phyloP scores from a whole-genome alignment of 2,113 vertebrate genomes.

The Calonectris borealis region DNA sequence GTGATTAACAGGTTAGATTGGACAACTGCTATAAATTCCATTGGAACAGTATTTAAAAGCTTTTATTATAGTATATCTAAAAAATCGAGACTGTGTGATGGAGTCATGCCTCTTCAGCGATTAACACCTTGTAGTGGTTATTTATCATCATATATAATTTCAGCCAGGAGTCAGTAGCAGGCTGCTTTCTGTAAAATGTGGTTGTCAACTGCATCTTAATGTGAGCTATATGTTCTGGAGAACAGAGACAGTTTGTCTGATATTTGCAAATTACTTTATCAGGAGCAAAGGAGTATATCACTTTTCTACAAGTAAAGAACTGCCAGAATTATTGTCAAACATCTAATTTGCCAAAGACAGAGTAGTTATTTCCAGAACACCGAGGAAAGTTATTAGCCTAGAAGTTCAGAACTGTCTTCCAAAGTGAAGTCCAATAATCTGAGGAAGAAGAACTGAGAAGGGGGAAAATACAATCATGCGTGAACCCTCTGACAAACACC shows the following conservation, averaged over 20 bases:
- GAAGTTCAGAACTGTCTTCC: background rate
- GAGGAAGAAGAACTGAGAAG: background rate
- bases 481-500: background rate
- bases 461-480: rapidly evolving
- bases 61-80: background rate
- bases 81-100: background rate
- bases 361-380: background rate
- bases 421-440: background rate
- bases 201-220: background rate
- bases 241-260: background rate
- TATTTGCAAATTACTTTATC: background rate
- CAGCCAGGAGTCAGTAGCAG: background rate
- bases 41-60: background rate
- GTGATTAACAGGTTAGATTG: background rate
- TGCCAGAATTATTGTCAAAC: background rate
- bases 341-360: background rate
- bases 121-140: background rate
- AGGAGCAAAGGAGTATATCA: background rate
- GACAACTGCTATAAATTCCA: background rate
- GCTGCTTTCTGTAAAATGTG: background rate
- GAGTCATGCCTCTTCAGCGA: background rate
- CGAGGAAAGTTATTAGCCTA: background rate
- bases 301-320: background rate
- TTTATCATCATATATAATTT: background rate
- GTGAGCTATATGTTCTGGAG: background rate